These are phyloP conservation scores for Drosophila pallidifrons DNA, from an alignment of 1,140 invertebrate genomes.

Conservation along the genomic window DNA sequence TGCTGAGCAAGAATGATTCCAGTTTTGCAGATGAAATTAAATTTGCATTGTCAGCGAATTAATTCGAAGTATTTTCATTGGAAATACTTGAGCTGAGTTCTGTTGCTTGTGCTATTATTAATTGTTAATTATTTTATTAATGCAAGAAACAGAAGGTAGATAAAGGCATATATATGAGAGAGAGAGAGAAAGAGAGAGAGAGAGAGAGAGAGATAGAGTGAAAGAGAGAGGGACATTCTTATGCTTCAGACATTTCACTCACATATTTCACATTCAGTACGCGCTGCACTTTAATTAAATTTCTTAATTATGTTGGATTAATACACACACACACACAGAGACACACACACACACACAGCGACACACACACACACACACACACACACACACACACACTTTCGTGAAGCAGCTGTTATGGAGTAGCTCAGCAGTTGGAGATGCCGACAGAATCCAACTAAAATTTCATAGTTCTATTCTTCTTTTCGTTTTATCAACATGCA, in stretches of 20 bases:
- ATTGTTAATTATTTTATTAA: too few species aligned
- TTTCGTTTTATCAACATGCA: slow-evolving; percentile 78
- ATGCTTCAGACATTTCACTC: slow-evolving; percentile 14
- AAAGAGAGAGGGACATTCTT: background rate
- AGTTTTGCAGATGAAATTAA: too few species aligned
- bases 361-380: slow-evolving; percentile 63
- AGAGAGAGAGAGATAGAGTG: background rate
- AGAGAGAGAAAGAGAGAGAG: too few species aligned
- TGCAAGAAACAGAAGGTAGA: too few species aligned
- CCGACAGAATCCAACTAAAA: slow-evolving; percentile 49
- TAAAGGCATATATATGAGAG: too few species aligned
- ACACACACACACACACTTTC: slow-evolving; percentile 57
- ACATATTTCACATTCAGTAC: slow-evolving; percentile 73
- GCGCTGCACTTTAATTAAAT: slow-evolving; percentile 83
- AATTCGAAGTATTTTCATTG: too few species aligned
- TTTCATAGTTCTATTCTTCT: slow-evolving; percentile 74
- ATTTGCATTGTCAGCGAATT: too few species aligned
- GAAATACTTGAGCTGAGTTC: too few species aligned
- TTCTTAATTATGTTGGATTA: slow-evolving; percentile 84
- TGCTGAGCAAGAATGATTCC: too few species aligned
- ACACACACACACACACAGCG: slow-evolving; percentile 63
- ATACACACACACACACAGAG: slow-evolving; percentile 68
- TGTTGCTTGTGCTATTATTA: too few species aligned
- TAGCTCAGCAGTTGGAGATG: background rate
- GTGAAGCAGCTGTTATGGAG: background rate